Conservation (phyloP, 2,888 invertebrate genomes). For the Agrochola macilenta region DNA sequence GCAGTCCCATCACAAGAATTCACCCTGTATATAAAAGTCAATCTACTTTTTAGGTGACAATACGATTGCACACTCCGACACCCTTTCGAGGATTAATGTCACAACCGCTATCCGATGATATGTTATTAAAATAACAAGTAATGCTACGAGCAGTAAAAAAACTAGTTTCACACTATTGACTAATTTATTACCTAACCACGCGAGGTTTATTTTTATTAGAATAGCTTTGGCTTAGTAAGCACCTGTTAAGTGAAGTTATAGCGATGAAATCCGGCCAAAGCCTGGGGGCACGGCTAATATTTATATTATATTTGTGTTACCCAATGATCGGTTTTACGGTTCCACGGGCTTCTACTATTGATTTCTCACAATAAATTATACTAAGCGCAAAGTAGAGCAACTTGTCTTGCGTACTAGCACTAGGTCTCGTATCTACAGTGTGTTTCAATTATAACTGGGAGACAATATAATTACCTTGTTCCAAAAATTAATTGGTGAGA, state of each 20-base stretch:
- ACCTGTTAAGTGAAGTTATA: slow-evolving; percentile 61
- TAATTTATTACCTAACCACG: slow-evolving; percentile 57
- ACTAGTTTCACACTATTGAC: slow-evolving; percentile 53
- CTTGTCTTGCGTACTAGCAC: slow-evolving; percentile 73
- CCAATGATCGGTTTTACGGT: slow-evolving; percentile 69
- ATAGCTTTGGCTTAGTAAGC: slow-evolving; percentile 64
- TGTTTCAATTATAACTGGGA: slow-evolving; percentile 64
- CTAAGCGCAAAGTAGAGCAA: slow-evolving; percentile 79
- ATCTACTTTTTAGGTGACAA: slow-evolving; percentile 16
- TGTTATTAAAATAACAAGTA: slow-evolving; percentile 38
- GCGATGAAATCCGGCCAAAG: slow-evolving; percentile 62
- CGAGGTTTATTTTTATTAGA: slow-evolving; percentile 61
- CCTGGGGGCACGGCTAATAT: slow-evolving; percentile 65
- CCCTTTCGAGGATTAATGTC: slow-evolving; percentile 37
- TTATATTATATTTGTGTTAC: slow-evolving; percentile 72
- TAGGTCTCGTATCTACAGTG: slow-evolving; percentile 69
- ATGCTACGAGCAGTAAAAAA: slow-evolving; percentile 39
- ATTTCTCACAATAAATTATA: slow-evolving; percentile 86
- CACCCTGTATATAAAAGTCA: neutral
- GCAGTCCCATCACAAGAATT: neutral
- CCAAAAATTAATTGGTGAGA: slow-evolving; percentile 48
- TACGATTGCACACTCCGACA: slow-evolving; percentile 22
- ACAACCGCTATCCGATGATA: slow-evolving; percentile 28
- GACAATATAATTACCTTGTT: slow-evolving; percentile 61
- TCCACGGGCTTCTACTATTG: slow-evolving; percentile 71